Percentiles rank a stretch among this genome's conserved stretches.
Conservation (phyloP, 2,888 invertebrate species). For the Lasioglossum villosulum region DNA sequence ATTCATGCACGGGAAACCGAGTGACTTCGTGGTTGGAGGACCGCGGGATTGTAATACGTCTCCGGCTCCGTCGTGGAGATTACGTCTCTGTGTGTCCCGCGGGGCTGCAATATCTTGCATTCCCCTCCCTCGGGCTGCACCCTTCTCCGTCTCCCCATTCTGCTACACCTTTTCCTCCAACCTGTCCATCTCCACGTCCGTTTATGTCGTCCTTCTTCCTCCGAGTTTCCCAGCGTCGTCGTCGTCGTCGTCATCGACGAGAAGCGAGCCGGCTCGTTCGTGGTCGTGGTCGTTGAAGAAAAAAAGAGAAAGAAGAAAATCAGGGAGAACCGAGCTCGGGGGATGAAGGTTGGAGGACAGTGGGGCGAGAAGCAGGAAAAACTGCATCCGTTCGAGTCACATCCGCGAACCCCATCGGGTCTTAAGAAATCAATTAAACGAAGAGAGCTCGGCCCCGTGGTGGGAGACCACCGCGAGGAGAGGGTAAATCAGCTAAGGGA, state of each 20-base stretch:
- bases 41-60: conserved; percentile 83
- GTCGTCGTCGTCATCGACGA: conserved; percentile 44
- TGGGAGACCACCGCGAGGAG: conserved; percentile 67
- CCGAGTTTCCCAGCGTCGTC: conserved; percentile 15
- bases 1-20: conserved; percentile 80
- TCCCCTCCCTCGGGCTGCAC: conserved; percentile 73
- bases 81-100: conserved; percentile 83
- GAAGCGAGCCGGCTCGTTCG: conserved; percentile 1
- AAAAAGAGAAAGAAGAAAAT: conserved; percentile 68
- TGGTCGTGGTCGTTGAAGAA: conserved; percentile 42
- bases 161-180: conserved; percentile 59
- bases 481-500: conserved; percentile 67
- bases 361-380: conserved; percentile 70
- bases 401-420: conserved; percentile 81
- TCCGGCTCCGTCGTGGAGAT: conserved; percentile 83
- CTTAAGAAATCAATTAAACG: conserved; percentile 78
- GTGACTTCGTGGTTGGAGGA: conserved; percentile 80
- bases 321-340: conserved; percentile 48
- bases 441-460: conserved; percentile 65
- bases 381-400: conserved; percentile 77
- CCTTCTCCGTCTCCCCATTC: conserved; percentile 60
- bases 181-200: conserved; percentile 60
- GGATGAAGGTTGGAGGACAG: conserved; percentile 60
- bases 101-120: conserved; percentile 85
- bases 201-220: conserved; percentile 52